A percentile compares a stretch with the other conserved stretches of the same genome.
These are phyloP conservation scores for Gnatocerus cornutus DNA, from an alignment of 2,888 invertebrate genomes.

Conservation along the genomic window DNA sequence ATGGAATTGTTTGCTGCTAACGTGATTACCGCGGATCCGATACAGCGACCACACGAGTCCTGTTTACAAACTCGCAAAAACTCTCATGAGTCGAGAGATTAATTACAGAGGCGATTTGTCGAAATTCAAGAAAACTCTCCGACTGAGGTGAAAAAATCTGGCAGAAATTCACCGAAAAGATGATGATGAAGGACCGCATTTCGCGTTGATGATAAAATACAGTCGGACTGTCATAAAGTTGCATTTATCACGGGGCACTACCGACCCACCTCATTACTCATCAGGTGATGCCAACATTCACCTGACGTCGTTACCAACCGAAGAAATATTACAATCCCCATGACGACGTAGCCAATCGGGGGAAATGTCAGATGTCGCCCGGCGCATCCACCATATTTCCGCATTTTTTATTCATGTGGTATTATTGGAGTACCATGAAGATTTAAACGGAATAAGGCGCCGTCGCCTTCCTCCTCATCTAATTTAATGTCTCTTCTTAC, in stretches of 20 bases:
- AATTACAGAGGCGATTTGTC: constrained; percentile 37
- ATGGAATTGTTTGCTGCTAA: constrained; percentile 54
- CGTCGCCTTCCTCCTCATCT: constrained; percentile 3
- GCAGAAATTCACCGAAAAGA: constrained; percentile 17
- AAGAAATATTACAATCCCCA: constrained; percentile 40
- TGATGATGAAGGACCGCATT: constrained; percentile 35
- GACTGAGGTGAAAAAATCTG: constrained; percentile 28
- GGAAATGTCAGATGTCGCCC: constrained; percentile 22
- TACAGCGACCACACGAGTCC: constrained; percentile 36
- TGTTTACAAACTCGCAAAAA: constrained; percentile 45
- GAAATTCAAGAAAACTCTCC: constrained; percentile 28
- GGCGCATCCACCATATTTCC: constrained; percentile 45
- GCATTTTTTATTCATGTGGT: constrained; percentile 6
- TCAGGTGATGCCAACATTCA: constrained; percentile 40
- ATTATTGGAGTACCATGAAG: too few species aligned
- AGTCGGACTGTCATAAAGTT: constrained; percentile 43
- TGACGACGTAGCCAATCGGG: constrained; percentile 15
- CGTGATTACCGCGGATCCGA: constrained; percentile 48
- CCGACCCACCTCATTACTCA: constrained; percentile 41
- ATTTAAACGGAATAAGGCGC: background rate
- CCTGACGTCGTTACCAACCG: constrained; percentile 30
- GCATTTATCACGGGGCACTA: constrained; percentile 40
- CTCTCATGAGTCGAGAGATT: constrained; percentile 34
- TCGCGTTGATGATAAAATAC: constrained; percentile 42
- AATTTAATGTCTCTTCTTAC: constrained; percentile 36